Conservation (phyloP, 1,140 invertebrate genomes). For the Hyposmocoma kahamanoa region DNA sequence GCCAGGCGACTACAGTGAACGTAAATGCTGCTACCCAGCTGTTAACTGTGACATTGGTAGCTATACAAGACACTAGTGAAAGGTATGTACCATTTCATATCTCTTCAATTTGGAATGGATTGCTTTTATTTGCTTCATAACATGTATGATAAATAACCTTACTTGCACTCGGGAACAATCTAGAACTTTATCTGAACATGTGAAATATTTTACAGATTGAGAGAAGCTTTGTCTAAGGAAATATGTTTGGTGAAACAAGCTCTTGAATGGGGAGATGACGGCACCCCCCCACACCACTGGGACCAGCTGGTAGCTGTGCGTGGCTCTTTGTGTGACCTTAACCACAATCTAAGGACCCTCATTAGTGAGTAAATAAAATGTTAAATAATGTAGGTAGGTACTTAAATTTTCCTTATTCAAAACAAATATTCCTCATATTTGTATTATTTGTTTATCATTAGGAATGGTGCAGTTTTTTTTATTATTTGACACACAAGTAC, state of each 20-base stretch:
- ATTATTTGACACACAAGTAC: too few relatives aligned
- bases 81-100: slow-evolving; percentile 45
- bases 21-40: slow-evolving; percentile 68
- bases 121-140: too few relatives aligned
- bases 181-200: too few relatives aligned
- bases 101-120: too few relatives aligned
- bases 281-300: slow-evolving; percentile 63
- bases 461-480: too few relatives aligned
- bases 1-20: slow-evolving; percentile 66
- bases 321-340: slow-evolving; percentile 52
- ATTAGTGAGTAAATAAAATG: slow-evolving; percentile 59
- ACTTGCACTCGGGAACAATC: too few relatives aligned
- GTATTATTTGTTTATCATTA: too few relatives aligned
- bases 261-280: slow-evolving; percentile 61
- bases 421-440: too few relatives aligned
- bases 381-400: too few relatives aligned
- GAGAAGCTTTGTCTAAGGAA: slow-evolving; percentile 54
- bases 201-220: slow-evolving; percentile 42
- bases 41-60: slow-evolving; percentile 62
- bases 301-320: slow-evolving; percentile 62
- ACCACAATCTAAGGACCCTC: slow-evolving; percentile 56
- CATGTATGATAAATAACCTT: too few relatives aligned
- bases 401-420: too few relatives aligned
- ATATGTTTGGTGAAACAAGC: slow-evolving; percentile 63
- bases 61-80: slow-evolving; percentile 69